Conservation (phyloP, 2,797 vertebrate species). For the Atherinosoma microstoma region DNA sequence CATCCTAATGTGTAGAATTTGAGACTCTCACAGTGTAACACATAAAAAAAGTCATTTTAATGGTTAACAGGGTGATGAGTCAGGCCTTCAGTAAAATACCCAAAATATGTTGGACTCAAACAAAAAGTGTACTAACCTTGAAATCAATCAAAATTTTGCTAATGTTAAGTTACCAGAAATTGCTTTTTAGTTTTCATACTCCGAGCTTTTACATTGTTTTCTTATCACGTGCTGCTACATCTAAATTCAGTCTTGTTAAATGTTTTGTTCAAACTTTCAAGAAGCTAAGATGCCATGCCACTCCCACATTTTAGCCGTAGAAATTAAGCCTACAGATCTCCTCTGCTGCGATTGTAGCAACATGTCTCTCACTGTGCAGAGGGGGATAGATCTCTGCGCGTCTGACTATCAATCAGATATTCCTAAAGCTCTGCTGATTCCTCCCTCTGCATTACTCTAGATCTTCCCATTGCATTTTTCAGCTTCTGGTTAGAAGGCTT, state of each 20-base stretch:
- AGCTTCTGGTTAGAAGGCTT: conserved; percentile 49
- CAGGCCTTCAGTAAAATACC: too few relatives aligned
- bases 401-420: conserved; percentile 52
- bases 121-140: background rate
- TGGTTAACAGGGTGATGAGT: too few relatives aligned
- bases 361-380: conserved; percentile 1
- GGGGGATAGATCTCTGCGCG: conserved; percentile 15
- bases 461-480: conserved; percentile 59
- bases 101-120: too few relatives aligned
- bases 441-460: background rate
- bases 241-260: conserved; percentile 6
- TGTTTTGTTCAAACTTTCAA: conserved; percentile 10
- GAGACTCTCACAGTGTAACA: too few relatives aligned
- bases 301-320: background rate
- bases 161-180: too few relatives aligned
- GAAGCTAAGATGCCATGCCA: background rate
- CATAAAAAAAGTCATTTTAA: too few relatives aligned
- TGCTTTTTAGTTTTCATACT: background rate
- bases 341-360: background rate
- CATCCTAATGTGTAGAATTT: too few relatives aligned
- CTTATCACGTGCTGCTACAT: background rate
- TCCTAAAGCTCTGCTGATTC: conserved; percentile 35
- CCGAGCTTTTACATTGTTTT: too few relatives aligned
- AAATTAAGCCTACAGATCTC: background rate
- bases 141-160: background rate